phyloP scores from a whole-genome alignment of 2,113 vertebrate species.

The Ardeotis arabs region DNA sequence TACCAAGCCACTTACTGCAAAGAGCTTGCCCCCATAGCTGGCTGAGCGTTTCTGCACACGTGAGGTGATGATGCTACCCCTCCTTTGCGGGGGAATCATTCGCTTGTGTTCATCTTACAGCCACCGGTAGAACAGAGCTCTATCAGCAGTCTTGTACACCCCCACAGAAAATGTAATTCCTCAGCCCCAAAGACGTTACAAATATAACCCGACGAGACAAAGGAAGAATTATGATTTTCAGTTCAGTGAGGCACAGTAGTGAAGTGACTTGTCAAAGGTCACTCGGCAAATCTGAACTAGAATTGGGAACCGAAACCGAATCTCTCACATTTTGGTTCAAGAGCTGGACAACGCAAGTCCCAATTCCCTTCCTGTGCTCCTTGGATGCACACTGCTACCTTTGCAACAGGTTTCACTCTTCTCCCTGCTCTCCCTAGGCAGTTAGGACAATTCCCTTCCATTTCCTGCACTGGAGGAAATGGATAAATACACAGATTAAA shows the following conservation, averaged over 20 bases:
- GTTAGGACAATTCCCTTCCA: conserved; percentile 3
- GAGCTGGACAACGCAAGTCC: neutral
- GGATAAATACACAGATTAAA: neutral
- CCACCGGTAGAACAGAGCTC: neutral
- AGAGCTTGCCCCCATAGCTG: neutral
- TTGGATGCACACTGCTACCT: neutral
- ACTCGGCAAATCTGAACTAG: neutral
- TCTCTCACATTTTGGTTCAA: neutral
- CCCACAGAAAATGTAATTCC: neutral
- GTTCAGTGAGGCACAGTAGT: neutral
- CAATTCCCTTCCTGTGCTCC: neutral
- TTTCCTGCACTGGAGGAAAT: neutral
- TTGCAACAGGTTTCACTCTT: neutral
- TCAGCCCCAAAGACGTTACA: neutral
- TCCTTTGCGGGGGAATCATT: neutral
- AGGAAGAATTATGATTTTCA: neutral
- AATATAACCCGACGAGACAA: neutral
- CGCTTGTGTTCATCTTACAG: neutral
- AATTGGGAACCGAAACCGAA: neutral
- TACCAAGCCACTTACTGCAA: neutral
- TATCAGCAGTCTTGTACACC: neutral
- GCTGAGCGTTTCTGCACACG: neutral
- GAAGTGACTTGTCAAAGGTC: conserved; percentile 30
- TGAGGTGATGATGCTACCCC: neutral
- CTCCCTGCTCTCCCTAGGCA: neutral